Evolutionary conservation across 1,140 invertebrate genomes (phyloP), one percentile per base, ranked within the genome.

Genomic region (Daktulosphaira vitifoliae): DNA sequence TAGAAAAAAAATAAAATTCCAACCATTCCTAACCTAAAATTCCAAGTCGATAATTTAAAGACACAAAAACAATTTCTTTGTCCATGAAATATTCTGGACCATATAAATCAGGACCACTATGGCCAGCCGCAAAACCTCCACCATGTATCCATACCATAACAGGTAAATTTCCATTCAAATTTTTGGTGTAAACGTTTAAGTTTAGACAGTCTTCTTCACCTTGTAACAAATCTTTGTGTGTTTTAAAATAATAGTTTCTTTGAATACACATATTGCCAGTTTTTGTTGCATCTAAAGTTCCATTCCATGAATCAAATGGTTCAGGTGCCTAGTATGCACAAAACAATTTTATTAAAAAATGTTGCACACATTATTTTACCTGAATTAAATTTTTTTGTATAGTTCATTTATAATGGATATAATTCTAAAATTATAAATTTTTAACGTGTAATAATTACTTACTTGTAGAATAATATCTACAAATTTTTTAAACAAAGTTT

Each of bases 11-110:
- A n/a, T n/a, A 6, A 39, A 39, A 13, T 22, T 37, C n/a, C 15
- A 22, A 13, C 3, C 13, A 29, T 23, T 53, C 20, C 50, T 72
- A 70, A 80, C 80, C 81, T 13, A 82, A 71, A 18, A 75, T 66
- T 73, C 81, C 81, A 62, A 87, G 79, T 75, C 90, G 81, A 71
- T 88, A 93, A 73, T 93, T 92, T 1, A 85, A 76, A 0, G 85
- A 84, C 2, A 92, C 86, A 0, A 91, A 77, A 8, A 93, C 74
- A 2, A 91, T 77, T 66, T 90, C 84, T 54, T 82, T 78, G 53
- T 89, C 85, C 1, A 91, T 74, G 1, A 92, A 72, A 68, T 82
- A 82, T 68, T 89, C 84, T 0, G 86, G 84, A 1, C 84, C 84
- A 48, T 64, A 70, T 0, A 79, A 42, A 18, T 74, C 71, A 18